Conservation (phyloP, 2,113 vertebrate genomes). For the Notechis scutatus region DNA sequence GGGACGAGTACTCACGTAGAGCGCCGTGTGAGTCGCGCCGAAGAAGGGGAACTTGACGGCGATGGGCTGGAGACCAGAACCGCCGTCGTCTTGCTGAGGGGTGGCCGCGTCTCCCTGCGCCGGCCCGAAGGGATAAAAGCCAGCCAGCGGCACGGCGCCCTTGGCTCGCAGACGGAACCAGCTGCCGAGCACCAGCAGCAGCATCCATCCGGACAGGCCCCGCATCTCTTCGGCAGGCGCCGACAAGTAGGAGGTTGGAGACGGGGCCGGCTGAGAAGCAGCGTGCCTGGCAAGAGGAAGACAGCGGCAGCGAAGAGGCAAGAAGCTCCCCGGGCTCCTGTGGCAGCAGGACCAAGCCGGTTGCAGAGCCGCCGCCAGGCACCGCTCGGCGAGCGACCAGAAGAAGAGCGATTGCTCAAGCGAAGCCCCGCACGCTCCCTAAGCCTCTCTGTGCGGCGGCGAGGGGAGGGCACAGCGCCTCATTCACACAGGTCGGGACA, state of each 20-base stretch:
- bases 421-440: not conserved
- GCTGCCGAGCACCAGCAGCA: conserved; percentile 62
- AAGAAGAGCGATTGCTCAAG: too few species aligned
- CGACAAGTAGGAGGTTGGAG: not conserved
- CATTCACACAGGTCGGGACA: conserved; percentile 39
- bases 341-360: not conserved
- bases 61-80: conserved; percentile 87
- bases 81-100: conserved; percentile 90
- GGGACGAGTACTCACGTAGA: conserved; percentile 86
- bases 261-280: not conserved
- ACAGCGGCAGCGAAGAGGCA: not conserved
- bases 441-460: conserved; percentile 22
- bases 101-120: conserved; percentile 76
- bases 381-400: not conserved
- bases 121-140: conserved; percentile 90
- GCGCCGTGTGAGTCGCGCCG: conserved; percentile 86
- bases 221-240: conserved; percentile 53
- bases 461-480: not conserved
- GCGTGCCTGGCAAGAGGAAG: not conserved
- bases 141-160: conserved; percentile 78
- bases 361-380: not conserved
- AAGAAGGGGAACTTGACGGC: conserved; percentile 91
- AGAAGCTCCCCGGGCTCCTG: not conserved
- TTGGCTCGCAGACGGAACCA: conserved; percentile 53
- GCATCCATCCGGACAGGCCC: conserved; percentile 54